Conservation (phyloP, 1,140 invertebrate genomes). For the Caenorhabditis brenneri region DNA sequence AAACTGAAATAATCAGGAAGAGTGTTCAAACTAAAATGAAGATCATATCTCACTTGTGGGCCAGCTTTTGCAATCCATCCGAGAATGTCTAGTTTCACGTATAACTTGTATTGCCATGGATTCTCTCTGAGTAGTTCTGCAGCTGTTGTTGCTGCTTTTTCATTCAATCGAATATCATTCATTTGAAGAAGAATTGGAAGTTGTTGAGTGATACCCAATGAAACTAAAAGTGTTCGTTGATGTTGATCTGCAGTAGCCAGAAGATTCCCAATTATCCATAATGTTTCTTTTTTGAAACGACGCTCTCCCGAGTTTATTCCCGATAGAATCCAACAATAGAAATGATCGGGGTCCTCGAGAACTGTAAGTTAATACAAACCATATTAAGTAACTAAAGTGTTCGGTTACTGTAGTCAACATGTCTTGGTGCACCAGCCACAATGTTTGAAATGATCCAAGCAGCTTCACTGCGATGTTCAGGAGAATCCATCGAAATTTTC, state of each 20-base stretch:
- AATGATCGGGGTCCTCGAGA: background rate
- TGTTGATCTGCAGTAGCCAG: background rate
- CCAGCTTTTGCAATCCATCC: background rate
- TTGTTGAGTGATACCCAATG: background rate
- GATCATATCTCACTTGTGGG: background rate
- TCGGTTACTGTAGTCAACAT: background rate
- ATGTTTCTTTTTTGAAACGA: background rate
- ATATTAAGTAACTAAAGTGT: background rate
- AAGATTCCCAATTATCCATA: slow-evolving; percentile 18
- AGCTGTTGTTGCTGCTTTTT: background rate
- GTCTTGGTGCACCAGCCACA: background rate
- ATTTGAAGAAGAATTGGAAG: background rate
- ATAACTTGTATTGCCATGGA: background rate
- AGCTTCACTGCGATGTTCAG: background rate
- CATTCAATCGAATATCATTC: slow-evolving; percentile 1
- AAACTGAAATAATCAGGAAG: background rate
- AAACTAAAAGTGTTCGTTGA: background rate
- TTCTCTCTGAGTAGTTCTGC: slow-evolving; percentile 1
- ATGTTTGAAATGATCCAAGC: slow-evolving; percentile 3
- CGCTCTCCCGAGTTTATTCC: background rate
- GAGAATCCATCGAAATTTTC: background rate
- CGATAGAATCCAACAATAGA: background rate
- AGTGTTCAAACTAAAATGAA: background rate
- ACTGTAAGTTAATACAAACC: background rate
- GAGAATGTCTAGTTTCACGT: background rate